Evolutionary conservation across 2,797 vertebrate genomes (phyloP).

Genomic region (Xiphophorus birchmanni): DNA sequence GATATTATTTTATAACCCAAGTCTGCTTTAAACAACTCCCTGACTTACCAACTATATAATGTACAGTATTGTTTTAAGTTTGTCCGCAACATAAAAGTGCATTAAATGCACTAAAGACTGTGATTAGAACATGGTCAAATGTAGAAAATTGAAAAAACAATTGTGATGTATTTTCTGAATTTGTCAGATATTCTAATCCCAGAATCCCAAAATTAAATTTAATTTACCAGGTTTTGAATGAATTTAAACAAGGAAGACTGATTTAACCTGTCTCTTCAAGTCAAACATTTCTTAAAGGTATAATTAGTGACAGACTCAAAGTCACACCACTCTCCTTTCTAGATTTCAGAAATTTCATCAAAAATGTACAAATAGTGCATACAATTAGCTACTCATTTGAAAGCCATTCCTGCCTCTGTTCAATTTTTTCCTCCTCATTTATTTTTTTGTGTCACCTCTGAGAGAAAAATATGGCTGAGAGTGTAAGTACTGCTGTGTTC

Average conservation of each 20-base stretch:
- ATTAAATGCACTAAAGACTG: no score
- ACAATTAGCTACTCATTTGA: background rate
- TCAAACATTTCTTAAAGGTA: background rate
- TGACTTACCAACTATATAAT: background rate
- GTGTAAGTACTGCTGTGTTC: background rate
- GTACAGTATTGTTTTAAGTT: background rate
- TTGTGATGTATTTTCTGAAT: background rate
- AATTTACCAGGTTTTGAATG: background rate
- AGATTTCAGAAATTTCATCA: background rate
- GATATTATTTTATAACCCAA: background rate
- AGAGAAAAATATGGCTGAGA: background rate
- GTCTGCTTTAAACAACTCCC: background rate
- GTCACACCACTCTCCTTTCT: background rate
- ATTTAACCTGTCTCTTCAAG: background rate
- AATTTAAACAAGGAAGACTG: background rate
- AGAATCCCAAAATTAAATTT: no score
- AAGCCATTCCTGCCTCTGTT: background rate
- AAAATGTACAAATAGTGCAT: background rate
- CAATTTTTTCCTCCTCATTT: background rate
- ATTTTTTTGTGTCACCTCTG: constrained; percentile 9
- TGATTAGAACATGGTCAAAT: background rate
- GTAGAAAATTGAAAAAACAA: background rate
- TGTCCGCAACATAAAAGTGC: background rate
- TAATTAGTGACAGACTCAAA: background rate
- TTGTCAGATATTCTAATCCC: background rate